phyloP scores from a whole-genome alignment of 1,140 invertebrate genomes.

The Mya arenaria region DNA sequence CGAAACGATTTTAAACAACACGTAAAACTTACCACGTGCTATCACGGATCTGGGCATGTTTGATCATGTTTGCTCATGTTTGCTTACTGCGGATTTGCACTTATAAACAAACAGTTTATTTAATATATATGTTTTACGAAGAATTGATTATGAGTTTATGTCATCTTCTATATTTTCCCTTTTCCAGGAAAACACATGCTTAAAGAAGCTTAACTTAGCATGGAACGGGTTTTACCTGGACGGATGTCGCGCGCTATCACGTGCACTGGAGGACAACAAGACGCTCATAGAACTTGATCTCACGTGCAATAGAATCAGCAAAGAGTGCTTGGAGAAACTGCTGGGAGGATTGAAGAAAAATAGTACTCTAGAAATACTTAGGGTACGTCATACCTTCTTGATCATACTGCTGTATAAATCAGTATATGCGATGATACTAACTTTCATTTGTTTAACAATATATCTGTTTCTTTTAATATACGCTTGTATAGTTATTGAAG shows the following conservation, averaged over 20 bases:
- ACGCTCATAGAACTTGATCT: slow-evolving; percentile 73
- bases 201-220: slow-evolving; percentile 72
- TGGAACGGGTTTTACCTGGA: slow-evolving; percentile 74
- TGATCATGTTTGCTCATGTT: no score
- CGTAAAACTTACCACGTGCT: no score
- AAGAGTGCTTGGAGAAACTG: slow-evolving; percentile 71
- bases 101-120: no score
- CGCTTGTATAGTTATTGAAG: no score
- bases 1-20: no score
- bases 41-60: no score
- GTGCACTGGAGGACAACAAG: slow-evolving; percentile 67
- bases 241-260: slow-evolving; percentile 67
- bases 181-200: slow-evolving; percentile 70
- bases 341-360: slow-evolving; percentile 69
- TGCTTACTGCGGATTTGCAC: no score
- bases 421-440: no score
- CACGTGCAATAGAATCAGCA: slow-evolving; percentile 74
- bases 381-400: no score
- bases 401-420: no score
- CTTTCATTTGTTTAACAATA: no score
- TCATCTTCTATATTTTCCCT: not conserved
- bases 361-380: slow-evolving; percentile 62
- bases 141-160: not conserved
- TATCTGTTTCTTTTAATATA: no score
- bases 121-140: not conserved